Conservation (phyloP, 2,797 vertebrate genomes). For the Eupleurogrammus muticus region DNA sequence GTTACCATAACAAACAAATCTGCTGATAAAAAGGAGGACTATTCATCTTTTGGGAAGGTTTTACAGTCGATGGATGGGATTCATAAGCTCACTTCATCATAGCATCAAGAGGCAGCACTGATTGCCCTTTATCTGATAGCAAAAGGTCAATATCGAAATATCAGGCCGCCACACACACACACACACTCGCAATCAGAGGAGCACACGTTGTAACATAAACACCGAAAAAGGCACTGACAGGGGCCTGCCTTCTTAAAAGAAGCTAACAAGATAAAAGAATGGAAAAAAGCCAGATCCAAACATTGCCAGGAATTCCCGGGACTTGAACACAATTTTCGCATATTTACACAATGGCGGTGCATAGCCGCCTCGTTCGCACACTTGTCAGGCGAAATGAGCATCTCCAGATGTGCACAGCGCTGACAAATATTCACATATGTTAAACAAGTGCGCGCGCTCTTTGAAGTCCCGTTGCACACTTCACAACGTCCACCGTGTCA, state of each 20-base stretch:
- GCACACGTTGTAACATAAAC: constrained; percentile 27
- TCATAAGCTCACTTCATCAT: constrained; percentile 16
- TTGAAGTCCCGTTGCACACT: constrained; percentile 64
- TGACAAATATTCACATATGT: constrained; percentile 61
- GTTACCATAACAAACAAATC: background rate
- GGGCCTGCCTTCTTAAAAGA: constrained; percentile 27
- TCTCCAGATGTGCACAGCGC: constrained; percentile 69
- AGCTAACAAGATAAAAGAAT: constrained; percentile 62
- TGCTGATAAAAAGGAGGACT: constrained; percentile 6
- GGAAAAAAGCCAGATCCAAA: constrained; percentile 66
- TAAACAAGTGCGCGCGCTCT: constrained; percentile 60
- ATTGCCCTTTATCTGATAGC: constrained; percentile 30
- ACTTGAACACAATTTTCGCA: constrained; percentile 41
- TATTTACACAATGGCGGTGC: constrained; percentile 63
- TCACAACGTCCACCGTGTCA: constrained; percentile 68
- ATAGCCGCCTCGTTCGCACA: constrained; percentile 64
- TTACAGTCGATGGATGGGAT: background rate
- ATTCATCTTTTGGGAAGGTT: background rate
- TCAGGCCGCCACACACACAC: constrained; percentile 39
- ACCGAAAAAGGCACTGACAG: constrained; percentile 32
- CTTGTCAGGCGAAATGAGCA: constrained; percentile 69
- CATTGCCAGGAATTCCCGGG: constrained; percentile 54
- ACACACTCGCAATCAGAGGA: constrained; percentile 16
- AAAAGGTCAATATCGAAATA: constrained; percentile 22
- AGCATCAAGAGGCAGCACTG: background rate